These are phyloP conservation scores for Eilema sororculum DNA, from an alignment of 2,888 invertebrate species.

Conservation along the genomic window DNA sequence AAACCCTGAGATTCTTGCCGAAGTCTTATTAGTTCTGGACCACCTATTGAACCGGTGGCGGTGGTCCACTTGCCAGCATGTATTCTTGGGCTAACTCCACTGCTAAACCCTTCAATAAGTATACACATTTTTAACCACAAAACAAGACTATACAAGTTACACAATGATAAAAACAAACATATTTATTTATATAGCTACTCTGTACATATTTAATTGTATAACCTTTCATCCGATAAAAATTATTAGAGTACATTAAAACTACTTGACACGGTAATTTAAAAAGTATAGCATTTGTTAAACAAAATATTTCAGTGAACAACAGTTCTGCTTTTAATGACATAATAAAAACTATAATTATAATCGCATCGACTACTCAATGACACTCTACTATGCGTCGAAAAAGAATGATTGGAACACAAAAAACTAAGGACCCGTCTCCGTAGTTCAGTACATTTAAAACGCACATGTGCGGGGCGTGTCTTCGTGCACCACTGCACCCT, in stretches of 20 bases:
- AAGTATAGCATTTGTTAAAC: neutral
- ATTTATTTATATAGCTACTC: neutral
- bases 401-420: constrained; percentile 46
- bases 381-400: constrained; percentile 52
- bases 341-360: constrained; percentile 46
- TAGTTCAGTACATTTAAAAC: constrained; percentile 44
- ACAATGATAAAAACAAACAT: neutral
- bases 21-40: too few species aligned
- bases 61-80: too few species aligned
- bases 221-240: neutral
- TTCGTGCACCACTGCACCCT: constrained; percentile 71
- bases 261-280: neutral
- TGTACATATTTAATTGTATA: neutral
- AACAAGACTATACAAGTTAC: neutral
- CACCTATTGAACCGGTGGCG: too few species aligned
- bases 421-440: constrained; percentile 44
- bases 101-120: neutral
- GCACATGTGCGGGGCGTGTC: constrained; percentile 81
- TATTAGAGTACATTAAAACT: neutral
- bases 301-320: constrained; percentile 24
- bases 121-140: neutral
- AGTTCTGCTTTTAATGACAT: constrained; percentile 31
- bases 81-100: too few species aligned
- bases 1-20: too few species aligned
- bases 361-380: constrained; percentile 50